A percentile compares a stretch with the other conserved stretches of the same genome.
These are phyloP conservation scores for Panurus biarmicus DNA, from an alignment of 2,113 vertebrate species.

Conservation along the genomic window DNA sequence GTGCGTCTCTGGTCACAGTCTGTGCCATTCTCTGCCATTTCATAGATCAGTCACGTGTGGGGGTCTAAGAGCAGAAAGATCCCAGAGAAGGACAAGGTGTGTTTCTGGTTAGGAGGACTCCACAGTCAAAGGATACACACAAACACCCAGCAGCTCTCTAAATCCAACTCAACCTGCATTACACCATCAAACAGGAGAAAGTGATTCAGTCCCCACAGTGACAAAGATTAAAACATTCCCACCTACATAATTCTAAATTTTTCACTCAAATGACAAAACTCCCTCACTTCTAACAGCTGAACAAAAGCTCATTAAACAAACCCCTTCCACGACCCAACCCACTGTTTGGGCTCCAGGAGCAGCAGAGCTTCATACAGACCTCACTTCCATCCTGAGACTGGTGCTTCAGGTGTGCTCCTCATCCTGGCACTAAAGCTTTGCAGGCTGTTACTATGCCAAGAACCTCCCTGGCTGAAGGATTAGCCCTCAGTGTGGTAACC, in stretches of 20 bases:
- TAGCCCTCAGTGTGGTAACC: background rate
- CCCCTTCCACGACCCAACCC: background rate
- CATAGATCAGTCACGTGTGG: conserved; percentile 65
- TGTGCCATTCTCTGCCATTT: conserved; percentile 95
- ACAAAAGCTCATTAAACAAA: background rate
- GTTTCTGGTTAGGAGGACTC: background rate
- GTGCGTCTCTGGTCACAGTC: conserved; percentile 86
- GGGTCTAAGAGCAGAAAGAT: conserved; percentile 34
- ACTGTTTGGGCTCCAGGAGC: conserved; percentile 3
- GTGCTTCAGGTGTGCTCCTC: background rate
- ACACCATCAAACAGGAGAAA: background rate
- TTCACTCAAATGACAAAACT: background rate
- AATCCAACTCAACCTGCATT: background rate
- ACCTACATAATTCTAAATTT: background rate
- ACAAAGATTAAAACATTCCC: conserved; percentile 31
- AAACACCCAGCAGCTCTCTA: background rate
- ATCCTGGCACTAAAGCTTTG: background rate
- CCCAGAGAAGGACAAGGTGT: conserved; percentile 1
- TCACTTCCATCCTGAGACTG: background rate
- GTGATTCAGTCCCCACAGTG: background rate
- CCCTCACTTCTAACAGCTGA: background rate
- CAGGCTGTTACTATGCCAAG: background rate
- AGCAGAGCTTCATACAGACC: background rate
- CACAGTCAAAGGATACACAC: background rate
- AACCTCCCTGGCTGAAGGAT: background rate